Evolutionary conservation across 2,797 vertebrate genomes (phyloP).

Genomic region (Rhinoraja longicauda): DNA sequence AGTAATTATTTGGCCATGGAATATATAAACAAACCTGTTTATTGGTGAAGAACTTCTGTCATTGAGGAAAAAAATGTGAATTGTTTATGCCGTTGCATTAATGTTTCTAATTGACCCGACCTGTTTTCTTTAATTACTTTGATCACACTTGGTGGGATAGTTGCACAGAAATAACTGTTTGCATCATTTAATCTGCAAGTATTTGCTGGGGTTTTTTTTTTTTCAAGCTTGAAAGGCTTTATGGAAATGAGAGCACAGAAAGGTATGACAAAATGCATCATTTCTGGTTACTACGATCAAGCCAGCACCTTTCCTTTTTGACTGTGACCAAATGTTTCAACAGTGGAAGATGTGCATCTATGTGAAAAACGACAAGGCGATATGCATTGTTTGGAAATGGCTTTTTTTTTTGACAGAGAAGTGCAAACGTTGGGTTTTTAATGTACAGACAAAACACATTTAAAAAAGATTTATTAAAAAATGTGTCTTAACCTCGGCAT

Average conservation of each 20-base stretch:
- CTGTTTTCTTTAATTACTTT: not conserved
- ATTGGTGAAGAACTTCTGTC: not conserved
- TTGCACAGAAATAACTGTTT: not conserved
- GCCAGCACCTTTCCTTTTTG: not conserved
- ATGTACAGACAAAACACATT: slow-evolving; percentile 18
- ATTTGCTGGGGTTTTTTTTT: not conserved
- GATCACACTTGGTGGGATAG: not conserved
- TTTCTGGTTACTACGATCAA: not conserved
- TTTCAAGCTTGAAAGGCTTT: not conserved
- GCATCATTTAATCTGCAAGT: not conserved
- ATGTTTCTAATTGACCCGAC: slow-evolving; percentile 23
- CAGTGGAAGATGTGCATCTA: not conserved
- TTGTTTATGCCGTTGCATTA: slow-evolving; percentile 3
- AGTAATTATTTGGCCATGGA: slow-evolving; percentile 19
- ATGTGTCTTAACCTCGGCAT: slow-evolving; percentile 3
- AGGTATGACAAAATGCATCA: not conserved
- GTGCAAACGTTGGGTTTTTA: not conserved
- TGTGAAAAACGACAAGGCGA: not conserved
- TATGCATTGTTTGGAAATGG: not conserved
- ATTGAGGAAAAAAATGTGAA: not conserved
- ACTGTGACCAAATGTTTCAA: not conserved
- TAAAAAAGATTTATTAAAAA: not conserved
- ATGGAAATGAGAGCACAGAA: not conserved
- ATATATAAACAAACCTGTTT: slow-evolving; percentile 2
- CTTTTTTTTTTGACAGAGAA: slow-evolving; percentile 13